These are phyloP conservation scores for Lathronympha strigana DNA, from an alignment of 2,888 invertebrate species.

Conservation along the genomic window DNA sequence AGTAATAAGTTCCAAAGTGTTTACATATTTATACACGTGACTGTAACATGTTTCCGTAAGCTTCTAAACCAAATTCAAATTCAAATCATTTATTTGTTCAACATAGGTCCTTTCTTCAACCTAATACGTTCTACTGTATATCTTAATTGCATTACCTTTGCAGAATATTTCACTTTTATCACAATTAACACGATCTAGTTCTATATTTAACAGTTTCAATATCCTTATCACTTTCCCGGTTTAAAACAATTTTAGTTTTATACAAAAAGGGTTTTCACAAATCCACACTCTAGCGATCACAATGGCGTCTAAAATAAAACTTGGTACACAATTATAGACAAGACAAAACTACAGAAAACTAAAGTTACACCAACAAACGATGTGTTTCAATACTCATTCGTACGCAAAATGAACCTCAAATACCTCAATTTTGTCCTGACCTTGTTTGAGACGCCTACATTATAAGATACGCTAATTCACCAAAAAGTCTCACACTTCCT, in stretches of 20 bases:
- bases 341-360: not conserved
- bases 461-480: not conserved
- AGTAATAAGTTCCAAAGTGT: no score
- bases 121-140: no score
- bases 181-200: not conserved
- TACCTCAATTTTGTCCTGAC: slow-evolving; percentile 53
- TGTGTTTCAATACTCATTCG: slow-evolving; percentile 44
- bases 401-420: slow-evolving; percentile 51
- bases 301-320: not conserved
- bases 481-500: not conserved
- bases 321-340: not conserved
- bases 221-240: not conserved
- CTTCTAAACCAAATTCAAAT: no score
- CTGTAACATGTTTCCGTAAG: no score
- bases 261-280: not conserved
- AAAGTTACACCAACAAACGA: not conserved
- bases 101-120: no score
- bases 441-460: slow-evolving; percentile 74
- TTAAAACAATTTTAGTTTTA: not conserved
- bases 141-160: slow-evolving; percentile 8
- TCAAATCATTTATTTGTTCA: no score
- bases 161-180: not conserved
- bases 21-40: no score
- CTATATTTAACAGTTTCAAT: not conserved
- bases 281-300: not conserved